Evolutionary conservation across 1,140 invertebrate species (phyloP), one percentile per base, ranked within the genome.

Genomic region (Sitodiplosis mosellana): DNA sequence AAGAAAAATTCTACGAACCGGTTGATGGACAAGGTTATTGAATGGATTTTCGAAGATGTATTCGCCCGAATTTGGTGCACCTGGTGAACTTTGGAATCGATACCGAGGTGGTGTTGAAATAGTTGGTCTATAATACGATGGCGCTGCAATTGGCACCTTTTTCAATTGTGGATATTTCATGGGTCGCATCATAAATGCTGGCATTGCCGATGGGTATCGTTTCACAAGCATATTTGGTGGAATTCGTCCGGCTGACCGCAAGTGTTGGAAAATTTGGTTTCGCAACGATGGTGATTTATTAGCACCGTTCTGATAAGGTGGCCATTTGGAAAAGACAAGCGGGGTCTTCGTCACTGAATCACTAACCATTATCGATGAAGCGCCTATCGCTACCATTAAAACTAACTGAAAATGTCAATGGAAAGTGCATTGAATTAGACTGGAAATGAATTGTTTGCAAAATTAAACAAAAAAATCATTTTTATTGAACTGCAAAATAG

Each of bases 41-140:
- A 46, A 46, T 33, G 22, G 27, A 44, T 48, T 34, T 33, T 41
- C 40, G 18, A 43, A 43, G 11, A 43, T 21, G 20, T 43, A 43
- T 43, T 43, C 41, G n/a, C 41, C 41, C 2, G 47, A 33, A 12
- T 48, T 20, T n/a, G 33, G 38, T 36, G 7, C 47, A 41, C 18
- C 19, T 12, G 47, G 21, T 17, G 47, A 48, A 14, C 19, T 40
- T 18, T 48, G 21, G 15, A 48, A 41, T 18, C 17, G n/a, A 18
- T 18, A 15, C 11, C 17, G 5, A 14, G 47, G 18, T 15, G n/a
- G 14, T 8, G 40, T 11, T 41, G 47, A 17, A 1, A 22, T 27
- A 12, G 37, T 1, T 27, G 37, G 4, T 14, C n/a, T 2, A 18
- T 11, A 43, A 5, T 43, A 18, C 6, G n/a, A 18, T 43, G 17